Evolutionary conservation across 1,140 invertebrate genomes (phyloP), one percentile per base, ranked within the genome.

Genomic region (Drosophila funebris): DNA sequence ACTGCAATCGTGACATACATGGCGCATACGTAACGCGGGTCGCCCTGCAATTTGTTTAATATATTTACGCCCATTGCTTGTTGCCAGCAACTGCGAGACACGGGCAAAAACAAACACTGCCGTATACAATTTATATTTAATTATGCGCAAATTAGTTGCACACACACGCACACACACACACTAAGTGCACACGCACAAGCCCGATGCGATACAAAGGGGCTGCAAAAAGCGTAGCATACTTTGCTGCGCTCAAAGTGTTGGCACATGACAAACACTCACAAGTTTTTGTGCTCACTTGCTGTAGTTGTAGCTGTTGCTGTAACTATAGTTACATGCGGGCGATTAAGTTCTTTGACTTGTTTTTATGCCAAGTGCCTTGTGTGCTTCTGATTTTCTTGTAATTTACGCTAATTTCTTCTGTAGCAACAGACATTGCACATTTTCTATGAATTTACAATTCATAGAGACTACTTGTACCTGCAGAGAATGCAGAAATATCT

Each of bases 61-160:
- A 88, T 88, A 88, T 88, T 88, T 88, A 88, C 83, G 83, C 83
- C 83, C 83, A 83, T 79, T 88, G 78, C 83, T 83, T 88, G 83
- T 88, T 64, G 57, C 68, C 61, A 72, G 52, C 56, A 56, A 57
- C 22, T 29, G 31, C 54, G 53, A n/a, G 27, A 61, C 43, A 58
- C 48, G 56, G 50, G 50, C 33, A 62, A 78, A 69, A 88, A 79
- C 83, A 88, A 88, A 87, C 78, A 87, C 61, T 73, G 83, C 71
- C 57, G 74, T 73, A 79, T 83, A 88, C 84, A 88, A 88, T 89
- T 89, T 88, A 76, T 89, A 88, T 88, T 88, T 88, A 88, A 88
- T 88, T 88, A 88, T 88, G 84, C 83, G 78, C 84, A 88, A 88
- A 88, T 88, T 88, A 89, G 83, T 88, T 48, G 31, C 66, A 44